A percentile compares a stretch with the other conserved stretches of the same genome.
phyloP scores from a whole-genome alignment of 2,113 vertebrate species.

The Bufo gargarizans region DNA sequence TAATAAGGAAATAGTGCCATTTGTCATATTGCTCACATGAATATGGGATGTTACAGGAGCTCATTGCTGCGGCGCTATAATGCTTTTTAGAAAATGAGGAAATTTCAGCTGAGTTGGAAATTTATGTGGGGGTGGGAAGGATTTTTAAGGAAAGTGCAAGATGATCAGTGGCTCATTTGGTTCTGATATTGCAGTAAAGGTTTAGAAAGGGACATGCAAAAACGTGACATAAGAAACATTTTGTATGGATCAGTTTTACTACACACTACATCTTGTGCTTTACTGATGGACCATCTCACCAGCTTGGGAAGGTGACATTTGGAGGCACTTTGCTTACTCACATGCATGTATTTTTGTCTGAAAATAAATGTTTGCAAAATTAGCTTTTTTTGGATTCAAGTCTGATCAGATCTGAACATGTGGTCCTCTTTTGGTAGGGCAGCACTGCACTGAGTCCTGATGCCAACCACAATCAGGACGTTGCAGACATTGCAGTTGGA shows the following conservation, averaged over 20 bases:
- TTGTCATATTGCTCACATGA: conserved; percentile 15
- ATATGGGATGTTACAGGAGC: background rate
- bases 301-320: background rate
- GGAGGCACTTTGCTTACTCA: too few species aligned
- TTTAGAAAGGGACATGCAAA: background rate
- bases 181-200: background rate
- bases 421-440: too few species aligned
- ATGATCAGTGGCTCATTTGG: background rate
- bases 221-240: background rate
- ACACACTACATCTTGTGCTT: background rate
- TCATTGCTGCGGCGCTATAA: background rate
- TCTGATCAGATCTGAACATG: too few species aligned
- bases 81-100: conserved; percentile 9
- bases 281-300: background rate
- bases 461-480: too few species aligned
- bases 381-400: too few species aligned
- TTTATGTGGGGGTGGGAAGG: background rate
- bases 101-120: background rate
- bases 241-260: background rate
- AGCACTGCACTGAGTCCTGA: too few species aligned
- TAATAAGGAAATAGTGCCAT: conserved; percentile 19
- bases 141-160: background rate
- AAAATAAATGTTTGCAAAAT: too few species aligned
- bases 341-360: too few species aligned
- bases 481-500: too few species aligned